Percentiles rank a stretch among this genome's conserved stretches.
phyloP scores from a whole-genome alignment of 2,888 invertebrate genomes.

The Tenodera sinensis region DNA sequence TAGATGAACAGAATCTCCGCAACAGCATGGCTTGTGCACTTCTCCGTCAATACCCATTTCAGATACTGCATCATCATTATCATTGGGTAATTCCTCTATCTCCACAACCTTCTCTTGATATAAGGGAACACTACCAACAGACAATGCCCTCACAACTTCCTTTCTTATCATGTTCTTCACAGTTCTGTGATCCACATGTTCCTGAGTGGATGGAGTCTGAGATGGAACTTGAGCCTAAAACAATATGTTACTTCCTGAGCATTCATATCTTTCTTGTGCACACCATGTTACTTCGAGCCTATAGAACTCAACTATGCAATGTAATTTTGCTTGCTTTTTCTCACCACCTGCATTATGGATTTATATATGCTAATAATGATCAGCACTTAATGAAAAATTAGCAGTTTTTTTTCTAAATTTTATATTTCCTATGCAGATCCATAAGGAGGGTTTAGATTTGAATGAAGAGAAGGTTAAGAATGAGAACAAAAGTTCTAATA shows the following conservation, averaged over 20 bases:
- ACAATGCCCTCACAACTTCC: background rate
- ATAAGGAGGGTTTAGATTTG: no score
- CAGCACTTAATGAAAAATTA: no score
- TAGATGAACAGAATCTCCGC: background rate
- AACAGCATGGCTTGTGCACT: background rate
- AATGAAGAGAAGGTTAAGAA: no score
- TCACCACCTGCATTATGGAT: no score
- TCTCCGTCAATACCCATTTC: background rate
- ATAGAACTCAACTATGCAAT: no score
- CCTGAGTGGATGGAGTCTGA: background rate
- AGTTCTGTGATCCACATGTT: background rate
- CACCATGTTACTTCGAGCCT: no score
- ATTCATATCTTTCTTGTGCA: background rate
- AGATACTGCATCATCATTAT: background rate
- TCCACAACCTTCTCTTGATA: background rate
- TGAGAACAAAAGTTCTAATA: no score
- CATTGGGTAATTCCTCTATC: background rate
- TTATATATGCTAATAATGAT: no score
- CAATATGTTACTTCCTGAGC: background rate
- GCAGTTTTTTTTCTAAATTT: no score
- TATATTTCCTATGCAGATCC: no score
- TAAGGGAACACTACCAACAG: background rate
- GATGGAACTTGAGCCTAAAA: background rate
- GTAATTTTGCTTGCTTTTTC: no score
- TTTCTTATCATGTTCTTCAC: background rate